Conservation (phyloP, 2,113 vertebrate species). For the Scopus umbretta region DNA sequence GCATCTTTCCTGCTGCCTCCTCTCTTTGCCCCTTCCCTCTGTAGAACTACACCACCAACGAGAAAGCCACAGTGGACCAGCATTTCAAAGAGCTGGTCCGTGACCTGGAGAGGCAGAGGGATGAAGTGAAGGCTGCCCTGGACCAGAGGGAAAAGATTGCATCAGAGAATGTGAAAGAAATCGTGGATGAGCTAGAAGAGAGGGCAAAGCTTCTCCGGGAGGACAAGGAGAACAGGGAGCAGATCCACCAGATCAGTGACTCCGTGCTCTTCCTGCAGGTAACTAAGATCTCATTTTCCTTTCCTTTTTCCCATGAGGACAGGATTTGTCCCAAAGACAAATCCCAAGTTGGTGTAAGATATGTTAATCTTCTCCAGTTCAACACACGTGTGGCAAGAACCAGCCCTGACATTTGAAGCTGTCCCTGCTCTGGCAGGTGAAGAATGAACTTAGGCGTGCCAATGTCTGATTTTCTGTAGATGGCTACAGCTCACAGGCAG, state of each 20-base stretch:
- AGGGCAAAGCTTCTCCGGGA: conserved; percentile 74
- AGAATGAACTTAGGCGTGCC: neutral
- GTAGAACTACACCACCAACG: conserved; percentile 78
- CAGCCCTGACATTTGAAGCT: neutral
- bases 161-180: conserved; percentile 74
- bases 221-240: conserved; percentile 77
- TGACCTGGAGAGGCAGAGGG: conserved; percentile 79
- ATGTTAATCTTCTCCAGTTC: neutral
- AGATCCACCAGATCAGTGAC: conserved; percentile 78
- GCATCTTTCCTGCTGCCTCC: neutral
- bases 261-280: conserved; percentile 81
- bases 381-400: neutral
- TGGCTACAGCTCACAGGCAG: neutral
- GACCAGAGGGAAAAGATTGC: conserved; percentile 77
- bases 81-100: conserved; percentile 77
- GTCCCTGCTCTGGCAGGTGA: neutral
- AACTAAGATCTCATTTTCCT: neutral
- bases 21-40: neutral
- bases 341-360: neutral
- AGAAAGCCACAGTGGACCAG: conserved; percentile 79
- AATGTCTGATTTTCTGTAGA: neutral
- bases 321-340: neutral
- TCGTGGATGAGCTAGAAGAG: conserved; percentile 75
- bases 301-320: neutral
- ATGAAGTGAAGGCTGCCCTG: conserved; percentile 74